A percentile compares a stretch with the other conserved stretches of the same genome.
These are phyloP conservation scores for Coremacera marginata DNA, from an alignment of 2,888 invertebrate species.

Conservation along the genomic window DNA sequence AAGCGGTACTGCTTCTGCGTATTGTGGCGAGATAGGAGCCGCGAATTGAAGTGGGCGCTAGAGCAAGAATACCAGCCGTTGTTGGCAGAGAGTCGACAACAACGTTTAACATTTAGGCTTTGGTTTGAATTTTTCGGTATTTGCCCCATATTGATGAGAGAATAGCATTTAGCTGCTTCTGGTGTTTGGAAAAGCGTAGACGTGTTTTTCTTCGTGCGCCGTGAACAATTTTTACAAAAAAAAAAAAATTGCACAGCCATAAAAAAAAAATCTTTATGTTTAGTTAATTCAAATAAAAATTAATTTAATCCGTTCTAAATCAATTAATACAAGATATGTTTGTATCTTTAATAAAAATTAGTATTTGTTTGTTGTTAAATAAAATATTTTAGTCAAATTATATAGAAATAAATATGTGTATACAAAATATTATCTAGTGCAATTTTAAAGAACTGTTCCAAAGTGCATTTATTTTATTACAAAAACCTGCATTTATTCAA, in stretches of 20 bases:
- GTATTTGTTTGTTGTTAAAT: not conserved
- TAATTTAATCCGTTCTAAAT: not conserved
- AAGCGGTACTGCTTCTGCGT: not conserved
- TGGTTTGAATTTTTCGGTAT: constrained; percentile 18
- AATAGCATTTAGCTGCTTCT: constrained; percentile 60
- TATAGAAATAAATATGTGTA: not conserved
- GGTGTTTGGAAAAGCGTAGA: constrained; percentile 59
- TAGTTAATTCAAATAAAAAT: not conserved
- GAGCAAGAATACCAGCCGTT: not conserved
- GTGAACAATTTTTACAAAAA: not conserved
- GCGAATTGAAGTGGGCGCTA: not conserved
- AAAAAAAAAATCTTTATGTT: not conserved
- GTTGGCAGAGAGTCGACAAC: not conserved
- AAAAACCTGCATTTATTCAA: constrained; percentile 13
- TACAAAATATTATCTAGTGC: not conserved
- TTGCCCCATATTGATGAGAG: not conserved
- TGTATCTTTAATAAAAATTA: not conserved
- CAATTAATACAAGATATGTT: not conserved
- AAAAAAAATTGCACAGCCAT: not conserved
- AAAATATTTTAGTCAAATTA: not conserved
- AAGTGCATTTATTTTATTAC: constrained; percentile 16
- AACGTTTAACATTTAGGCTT: not conserved
- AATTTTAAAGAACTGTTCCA: not conserved
- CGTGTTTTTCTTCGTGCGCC: constrained; percentile 50
- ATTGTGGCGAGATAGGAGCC: not conserved